Percentiles rank a stretch among this genome's conserved stretches.
Evolutionary conservation across 1,140 invertebrate genomes (phyloP).

Genomic region (Lasioglossum albipes): DNA sequence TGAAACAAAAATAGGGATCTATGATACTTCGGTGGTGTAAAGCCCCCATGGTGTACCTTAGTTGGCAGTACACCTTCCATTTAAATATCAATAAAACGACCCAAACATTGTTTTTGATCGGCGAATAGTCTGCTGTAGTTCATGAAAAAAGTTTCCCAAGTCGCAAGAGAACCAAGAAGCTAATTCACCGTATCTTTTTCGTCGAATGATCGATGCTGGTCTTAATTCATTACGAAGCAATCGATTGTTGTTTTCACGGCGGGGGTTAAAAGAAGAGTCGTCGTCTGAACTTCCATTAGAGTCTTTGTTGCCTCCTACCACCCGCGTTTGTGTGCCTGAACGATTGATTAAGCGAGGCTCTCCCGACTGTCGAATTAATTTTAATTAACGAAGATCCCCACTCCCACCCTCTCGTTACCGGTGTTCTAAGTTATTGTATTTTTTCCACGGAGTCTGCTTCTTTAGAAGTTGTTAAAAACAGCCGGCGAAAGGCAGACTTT

Average conservation of each 20-base stretch:
- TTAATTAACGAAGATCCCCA: slow-evolving; percentile 20
- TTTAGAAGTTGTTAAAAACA: slow-evolving; percentile 20
- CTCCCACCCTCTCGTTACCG: slow-evolving; percentile 2
- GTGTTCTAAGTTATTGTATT: slow-evolving; percentile 19
- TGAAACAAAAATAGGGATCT: too few species aligned
- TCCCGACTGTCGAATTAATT: slow-evolving; percentile 47
- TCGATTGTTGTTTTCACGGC: neutral
- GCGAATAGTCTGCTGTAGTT: too few species aligned
- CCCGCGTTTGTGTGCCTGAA: neutral
- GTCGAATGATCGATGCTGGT: slow-evolving; percentile 37
- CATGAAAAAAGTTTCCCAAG: too few species aligned
- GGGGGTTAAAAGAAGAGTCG: slow-evolving; percentile 22
- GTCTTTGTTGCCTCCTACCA: neutral
- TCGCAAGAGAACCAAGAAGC: neutral
- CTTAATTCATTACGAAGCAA: slow-evolving; percentile 42
- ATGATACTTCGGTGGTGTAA: too few species aligned
- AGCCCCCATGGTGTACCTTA: too few species aligned
- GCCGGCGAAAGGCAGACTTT: neutral
- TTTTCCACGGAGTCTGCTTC: neutral
- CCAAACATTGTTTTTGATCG: too few species aligned
- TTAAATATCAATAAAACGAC: too few species aligned
- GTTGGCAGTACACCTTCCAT: too few species aligned
- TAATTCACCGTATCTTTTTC: slow-evolving; percentile 11
- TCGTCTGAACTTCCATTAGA: slow-evolving; percentile 41
- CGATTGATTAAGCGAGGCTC: slow-evolving; percentile 37